These are phyloP conservation scores for Tanypteryx hageni DNA, from an alignment of 2,888 invertebrate genomes.

Conservation along the genomic window DNA sequence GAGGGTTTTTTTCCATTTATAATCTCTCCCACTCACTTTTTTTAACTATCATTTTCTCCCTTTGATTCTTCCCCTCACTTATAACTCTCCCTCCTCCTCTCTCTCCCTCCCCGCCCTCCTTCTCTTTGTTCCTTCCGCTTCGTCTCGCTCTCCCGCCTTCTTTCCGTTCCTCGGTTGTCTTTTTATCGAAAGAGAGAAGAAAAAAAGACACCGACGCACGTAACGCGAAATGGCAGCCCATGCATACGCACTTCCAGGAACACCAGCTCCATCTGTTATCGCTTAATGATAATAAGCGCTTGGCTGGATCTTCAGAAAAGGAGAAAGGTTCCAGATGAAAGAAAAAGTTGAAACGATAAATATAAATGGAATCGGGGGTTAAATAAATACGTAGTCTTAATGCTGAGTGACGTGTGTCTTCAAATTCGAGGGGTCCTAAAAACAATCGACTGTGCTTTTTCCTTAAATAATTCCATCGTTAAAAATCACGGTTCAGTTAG, in stretches of 20 bases:
- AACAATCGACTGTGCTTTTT: too few species aligned
- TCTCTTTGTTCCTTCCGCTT: background rate
- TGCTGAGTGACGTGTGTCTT: too few species aligned
- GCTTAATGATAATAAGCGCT: too few species aligned
- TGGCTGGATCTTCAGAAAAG: too few species aligned
- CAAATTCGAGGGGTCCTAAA: too few species aligned
- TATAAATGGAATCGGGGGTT: too few species aligned
- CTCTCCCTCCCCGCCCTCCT: background rate
- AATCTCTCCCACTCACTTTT: conserved; percentile 13
- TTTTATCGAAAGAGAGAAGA: background rate
- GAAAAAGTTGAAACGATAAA: too few species aligned
- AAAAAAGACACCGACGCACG: background rate
- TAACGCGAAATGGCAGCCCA: background rate
- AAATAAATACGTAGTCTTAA: too few species aligned
- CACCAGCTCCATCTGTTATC: background rate
- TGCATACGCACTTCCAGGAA: background rate
- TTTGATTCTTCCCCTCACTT: background rate
- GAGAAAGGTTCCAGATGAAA: too few species aligned
- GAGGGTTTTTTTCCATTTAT: conserved; percentile 24
- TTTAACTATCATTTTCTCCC: conserved; percentile 20
- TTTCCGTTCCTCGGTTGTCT: conserved; percentile 7
- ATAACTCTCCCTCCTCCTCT: background rate
- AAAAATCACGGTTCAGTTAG: background rate
- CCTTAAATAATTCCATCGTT: background rate
- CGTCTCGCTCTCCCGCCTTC: background rate